Evolutionary conservation across 2,113 vertebrate genomes (phyloP), one percentile per base, ranked within the genome.

Genomic region (Xiphophorus couchianus): DNA sequence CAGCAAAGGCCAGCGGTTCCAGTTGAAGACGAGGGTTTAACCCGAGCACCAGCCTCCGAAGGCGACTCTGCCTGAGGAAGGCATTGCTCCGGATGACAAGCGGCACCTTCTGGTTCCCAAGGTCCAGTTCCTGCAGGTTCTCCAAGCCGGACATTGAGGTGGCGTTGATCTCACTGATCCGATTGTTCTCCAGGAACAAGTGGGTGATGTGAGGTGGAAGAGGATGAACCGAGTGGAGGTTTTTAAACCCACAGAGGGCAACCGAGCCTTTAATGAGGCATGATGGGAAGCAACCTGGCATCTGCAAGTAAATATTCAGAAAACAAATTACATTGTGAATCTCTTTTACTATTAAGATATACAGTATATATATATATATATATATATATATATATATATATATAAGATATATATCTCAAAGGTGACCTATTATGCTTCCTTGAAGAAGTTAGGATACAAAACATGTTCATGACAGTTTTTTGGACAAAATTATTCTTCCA

Each of bases 1-100:
- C 95, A 6, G 86, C 80, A 64, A 98, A 98, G 30, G 96, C 94
- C 19, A 86, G 91, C 0, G 81, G 91, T 71, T 97, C 94, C 75
- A 97, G 78, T 0, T 76, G 82, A 25, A 95, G 90, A 5, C 91
- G 33, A 0, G 0, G 0, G 60, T 92, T 97, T 15, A 0, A 4
- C 14, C 92, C 94, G 17, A 98, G 89, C 39, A 94, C 86, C 61
- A 98, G 90, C 66, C 74, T 0, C 31, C 0, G 72, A 63, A 98
- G 93, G 5, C 86, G 94, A 51, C 89, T 92, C 73, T 96, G 84
- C 51, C 94, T 90, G 75, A 71, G 89, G 91, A 98, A 98, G 0
- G 96, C 91, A 61, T 94, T 86, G 79, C 85, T 91, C 68, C 86
- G 84, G 63, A 98, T 90, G 4, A 77, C 81, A 5, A 98, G 85